Evolutionary conservation across 53 echinoderm and acorn worm genomes (phyloP).

Genomic region (Glandiceps talaboti): DNA sequence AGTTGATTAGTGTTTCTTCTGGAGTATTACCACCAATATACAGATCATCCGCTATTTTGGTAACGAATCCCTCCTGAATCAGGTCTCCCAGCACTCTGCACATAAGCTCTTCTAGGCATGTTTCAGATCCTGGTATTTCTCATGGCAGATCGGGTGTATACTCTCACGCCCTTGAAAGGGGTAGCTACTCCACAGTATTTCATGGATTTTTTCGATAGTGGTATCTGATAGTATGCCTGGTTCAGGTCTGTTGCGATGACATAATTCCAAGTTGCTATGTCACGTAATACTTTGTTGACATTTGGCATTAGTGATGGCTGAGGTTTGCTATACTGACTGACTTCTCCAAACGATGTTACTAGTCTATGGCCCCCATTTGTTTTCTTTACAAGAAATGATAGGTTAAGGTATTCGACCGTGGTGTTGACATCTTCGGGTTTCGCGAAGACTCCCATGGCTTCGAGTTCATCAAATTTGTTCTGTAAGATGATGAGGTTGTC

Average conservation of each 20-base stretch:
- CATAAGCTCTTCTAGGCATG: slow-evolving; percentile 41
- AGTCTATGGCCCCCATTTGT: slow-evolving; percentile 3
- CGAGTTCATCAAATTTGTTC: slow-evolving; percentile 5
- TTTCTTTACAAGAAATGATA: slow-evolving; percentile 6
- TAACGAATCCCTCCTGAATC: too few species aligned
- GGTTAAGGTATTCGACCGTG: slow-evolving; percentile 6
- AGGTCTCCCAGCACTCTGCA: slow-evolving; percentile 23
- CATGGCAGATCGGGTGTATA: slow-evolving; percentile 35
- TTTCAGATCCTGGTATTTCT: slow-evolving; percentile 45
- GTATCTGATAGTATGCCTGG: slow-evolving; percentile 17
- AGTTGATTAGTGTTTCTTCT: not conserved
- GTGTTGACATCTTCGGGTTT: slow-evolving; percentile 15
- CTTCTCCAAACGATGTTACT: not conserved
- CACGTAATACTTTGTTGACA: slow-evolving; percentile 1
- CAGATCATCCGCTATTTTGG: slow-evolving; percentile 5
- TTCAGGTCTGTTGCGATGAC: slow-evolving; percentile 1
- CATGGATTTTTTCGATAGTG: not conserved
- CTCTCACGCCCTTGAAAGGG: slow-evolving; percentile 21
- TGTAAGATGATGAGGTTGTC: not conserved
- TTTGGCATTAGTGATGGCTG: slow-evolving; percentile 11
- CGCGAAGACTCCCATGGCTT: slow-evolving; percentile 1
- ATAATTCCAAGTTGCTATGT: slow-evolving; percentile 8
- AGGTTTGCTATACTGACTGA: not conserved
- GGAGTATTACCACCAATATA: slow-evolving; percentile 2
- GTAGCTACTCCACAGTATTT: slow-evolving; percentile 12